Conservation (phyloP, 2,113 vertebrate genomes). For the Colaptes auratus region DNA sequence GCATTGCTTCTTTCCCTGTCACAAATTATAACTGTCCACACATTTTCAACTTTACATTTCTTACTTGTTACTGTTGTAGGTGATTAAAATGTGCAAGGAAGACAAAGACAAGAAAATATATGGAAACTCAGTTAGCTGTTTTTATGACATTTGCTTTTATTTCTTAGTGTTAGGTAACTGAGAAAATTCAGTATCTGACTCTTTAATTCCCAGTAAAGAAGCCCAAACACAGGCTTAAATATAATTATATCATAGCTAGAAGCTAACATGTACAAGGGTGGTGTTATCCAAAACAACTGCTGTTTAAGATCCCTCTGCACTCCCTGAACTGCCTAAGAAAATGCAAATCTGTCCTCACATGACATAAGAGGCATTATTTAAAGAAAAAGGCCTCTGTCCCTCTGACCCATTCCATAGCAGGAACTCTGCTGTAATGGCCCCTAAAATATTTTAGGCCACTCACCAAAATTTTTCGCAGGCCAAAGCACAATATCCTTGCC, state of each 20-base stretch:
- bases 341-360: conserved; percentile 21
- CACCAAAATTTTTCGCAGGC: conserved; percentile 2
- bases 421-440: background rate
- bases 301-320: background rate
- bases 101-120: conserved; percentile 1
- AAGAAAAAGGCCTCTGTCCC: conserved; percentile 29
- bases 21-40: background rate
- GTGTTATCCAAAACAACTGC: conserved; percentile 20
- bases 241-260: conserved; percentile 33
- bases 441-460: conserved; percentile 21
- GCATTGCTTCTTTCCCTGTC: background rate
- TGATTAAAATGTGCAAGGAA: background rate
- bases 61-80: background rate
- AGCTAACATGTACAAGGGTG: background rate
- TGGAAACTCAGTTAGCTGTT: background rate
- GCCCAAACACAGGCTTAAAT: conserved; percentile 24
- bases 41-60: background rate
- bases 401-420: background rate
- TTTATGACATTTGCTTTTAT: conserved; percentile 3
- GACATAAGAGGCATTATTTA: conserved; percentile 32
- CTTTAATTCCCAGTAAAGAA: background rate
- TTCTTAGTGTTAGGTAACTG: background rate
- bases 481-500: background rate
- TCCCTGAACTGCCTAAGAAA: conserved; percentile 25
- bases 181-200: conserved; percentile 1